phyloP scores from a whole-genome alignment of 2,888 invertebrate species.

The Polydrusus tereticollis region DNA sequence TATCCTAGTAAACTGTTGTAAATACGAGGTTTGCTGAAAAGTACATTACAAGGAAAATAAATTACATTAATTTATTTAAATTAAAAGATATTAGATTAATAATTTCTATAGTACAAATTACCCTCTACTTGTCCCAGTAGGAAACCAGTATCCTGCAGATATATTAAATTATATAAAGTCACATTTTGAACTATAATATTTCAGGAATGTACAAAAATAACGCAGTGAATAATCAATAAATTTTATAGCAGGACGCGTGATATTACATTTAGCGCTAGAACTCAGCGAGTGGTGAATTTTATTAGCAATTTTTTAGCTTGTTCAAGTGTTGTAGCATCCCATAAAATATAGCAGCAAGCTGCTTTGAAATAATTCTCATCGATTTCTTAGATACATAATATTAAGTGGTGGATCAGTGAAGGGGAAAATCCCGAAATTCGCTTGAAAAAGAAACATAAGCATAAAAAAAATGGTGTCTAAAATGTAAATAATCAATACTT shows the following conservation, averaged over 20 bases:
- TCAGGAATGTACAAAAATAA: constrained; percentile 19
- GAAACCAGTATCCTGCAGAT: constrained; percentile 14
- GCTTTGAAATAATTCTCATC: no score
- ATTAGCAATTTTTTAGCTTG: not conserved
- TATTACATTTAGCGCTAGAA: constrained; percentile 5
- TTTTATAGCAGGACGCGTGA: constrained; percentile 14
- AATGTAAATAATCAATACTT: no score
- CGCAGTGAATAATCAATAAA: constrained; percentile 29
- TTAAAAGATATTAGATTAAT: not conserved
- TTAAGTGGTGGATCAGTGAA: no score
- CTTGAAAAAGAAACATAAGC: no score
- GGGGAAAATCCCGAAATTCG: no score
- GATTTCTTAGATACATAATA: no score
- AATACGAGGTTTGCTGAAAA: no score
- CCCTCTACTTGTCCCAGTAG: constrained; percentile 17
- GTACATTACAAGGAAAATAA: no score
- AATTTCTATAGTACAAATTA: constrained; percentile 27
- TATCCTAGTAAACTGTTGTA: no score
- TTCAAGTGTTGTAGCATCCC: not conserved
- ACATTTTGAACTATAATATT: constrained; percentile 32
- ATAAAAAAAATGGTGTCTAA: no score
- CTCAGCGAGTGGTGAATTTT: constrained; percentile 9
- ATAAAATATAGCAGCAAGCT: not conserved
- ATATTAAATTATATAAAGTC: constrained; percentile 30
- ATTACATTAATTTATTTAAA: not conserved